A percentile compares a stretch with the other conserved stretches of the same genome.
phyloP scores from a whole-genome alignment of 2,888 invertebrate species.

The Ochropleura leucogaster region DNA sequence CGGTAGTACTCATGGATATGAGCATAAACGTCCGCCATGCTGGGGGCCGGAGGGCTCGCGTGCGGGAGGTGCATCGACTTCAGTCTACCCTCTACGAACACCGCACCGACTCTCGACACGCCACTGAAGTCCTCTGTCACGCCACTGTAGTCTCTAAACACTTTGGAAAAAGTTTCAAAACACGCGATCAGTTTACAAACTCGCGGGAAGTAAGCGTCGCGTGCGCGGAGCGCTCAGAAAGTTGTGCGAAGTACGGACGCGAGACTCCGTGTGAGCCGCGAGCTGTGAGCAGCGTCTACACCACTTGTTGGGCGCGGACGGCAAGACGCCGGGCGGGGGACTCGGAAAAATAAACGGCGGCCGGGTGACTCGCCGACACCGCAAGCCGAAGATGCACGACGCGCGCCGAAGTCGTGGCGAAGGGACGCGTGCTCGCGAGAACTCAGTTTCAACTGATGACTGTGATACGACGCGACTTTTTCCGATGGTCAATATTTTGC shows the following conservation, averaged over 20 bases:
- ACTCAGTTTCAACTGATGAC: slow-evolving; percentile 91
- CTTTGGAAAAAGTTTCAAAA: slow-evolving; percentile 83
- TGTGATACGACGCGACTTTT: slow-evolving; percentile 91
- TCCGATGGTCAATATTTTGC: slow-evolving; percentile 91
- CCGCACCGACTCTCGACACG: slow-evolving; percentile 81
- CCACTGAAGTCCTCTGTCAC: slow-evolving; percentile 84
- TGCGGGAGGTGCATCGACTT: slow-evolving; percentile 93
- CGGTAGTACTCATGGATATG: slow-evolving; percentile 95
- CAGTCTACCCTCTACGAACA: slow-evolving; percentile 80
- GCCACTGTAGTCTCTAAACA: slow-evolving; percentile 81
- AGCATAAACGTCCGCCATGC: slow-evolving; percentile 94
- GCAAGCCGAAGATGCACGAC: slow-evolving; percentile 89
- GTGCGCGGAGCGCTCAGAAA: slow-evolving; percentile 84
- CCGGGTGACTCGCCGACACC: slow-evolving; percentile 82
- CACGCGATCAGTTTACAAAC: slow-evolving; percentile 78
- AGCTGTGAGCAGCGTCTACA: slow-evolving; percentile 80
- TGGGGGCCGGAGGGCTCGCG: slow-evolving; percentile 90
- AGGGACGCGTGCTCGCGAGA: slow-evolving; percentile 87
- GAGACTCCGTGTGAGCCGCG: slow-evolving; percentile 84
- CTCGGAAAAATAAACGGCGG: slow-evolving; percentile 85
- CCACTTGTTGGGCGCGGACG: slow-evolving; percentile 88
- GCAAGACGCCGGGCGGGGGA: slow-evolving; percentile 88
- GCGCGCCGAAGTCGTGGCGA: slow-evolving; percentile 86
- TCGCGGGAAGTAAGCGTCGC: slow-evolving; percentile 73
- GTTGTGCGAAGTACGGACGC: slow-evolving; percentile 87